A percentile compares a stretch with the other conserved stretches of the same genome.
Conservation (phyloP, 2,113 vertebrate species). For the Cricetomys ansorgei region DNA sequence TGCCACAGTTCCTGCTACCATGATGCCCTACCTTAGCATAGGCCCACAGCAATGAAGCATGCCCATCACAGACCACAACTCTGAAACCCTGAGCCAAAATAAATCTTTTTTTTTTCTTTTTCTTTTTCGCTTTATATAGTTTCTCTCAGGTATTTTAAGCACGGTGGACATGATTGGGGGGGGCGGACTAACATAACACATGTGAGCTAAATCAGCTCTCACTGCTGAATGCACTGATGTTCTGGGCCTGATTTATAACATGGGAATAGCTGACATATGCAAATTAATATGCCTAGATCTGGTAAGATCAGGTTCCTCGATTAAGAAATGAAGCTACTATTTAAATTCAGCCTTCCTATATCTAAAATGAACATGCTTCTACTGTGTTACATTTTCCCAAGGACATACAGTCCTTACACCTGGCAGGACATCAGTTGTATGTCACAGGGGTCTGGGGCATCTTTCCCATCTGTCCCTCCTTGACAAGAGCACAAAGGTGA, state of each 20-base stretch:
- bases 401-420: slow-evolving; percentile 24
- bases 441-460: background rate
- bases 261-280: background rate
- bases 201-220: background rate
- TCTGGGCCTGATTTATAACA: background rate
- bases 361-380: background rate
- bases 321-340: background rate
- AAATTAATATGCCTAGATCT: background rate
- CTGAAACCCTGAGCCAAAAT: background rate
- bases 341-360: background rate
- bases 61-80: background rate
- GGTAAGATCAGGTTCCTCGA: background rate
- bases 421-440: background rate
- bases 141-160: background rate
- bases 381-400: background rate
- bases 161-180: background rate
- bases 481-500: slow-evolving; percentile 57
- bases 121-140: background rate
- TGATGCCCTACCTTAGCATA: background rate
- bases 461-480: slow-evolving; percentile 56
- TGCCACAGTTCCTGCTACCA: background rate
- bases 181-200: background rate
- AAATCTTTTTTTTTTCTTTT: background rate
- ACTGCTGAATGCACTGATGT: background rate
- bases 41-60: background rate